Evolutionary conservation across 2,888 invertebrate genomes (phyloP).

Genomic region (Stratiomys singularior): DNA sequence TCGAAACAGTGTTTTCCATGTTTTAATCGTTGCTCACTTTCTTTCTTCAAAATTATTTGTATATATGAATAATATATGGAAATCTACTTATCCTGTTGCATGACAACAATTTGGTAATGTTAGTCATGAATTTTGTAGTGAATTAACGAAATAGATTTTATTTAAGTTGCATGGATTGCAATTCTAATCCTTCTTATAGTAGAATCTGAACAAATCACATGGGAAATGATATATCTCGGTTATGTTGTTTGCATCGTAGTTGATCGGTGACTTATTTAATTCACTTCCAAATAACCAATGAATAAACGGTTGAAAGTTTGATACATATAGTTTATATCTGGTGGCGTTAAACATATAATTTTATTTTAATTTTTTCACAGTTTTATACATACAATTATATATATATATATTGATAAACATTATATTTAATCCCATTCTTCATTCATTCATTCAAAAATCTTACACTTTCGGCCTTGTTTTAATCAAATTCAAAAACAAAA

Average conservation of each 20-base stretch:
- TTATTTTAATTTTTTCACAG: conserved; percentile 34
- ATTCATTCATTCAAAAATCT: conserved; percentile 21
- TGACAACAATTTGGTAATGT: not conserved
- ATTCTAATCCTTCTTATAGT: conserved; percentile 11
- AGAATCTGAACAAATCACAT: not conserved
- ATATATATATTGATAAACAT: not conserved
- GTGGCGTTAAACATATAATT: conserved; percentile 46
- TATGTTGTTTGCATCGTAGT: not conserved
- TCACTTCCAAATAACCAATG: not conserved
- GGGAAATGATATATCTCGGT: not conserved
- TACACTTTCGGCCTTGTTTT: conserved; percentile 27
- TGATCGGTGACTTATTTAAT: not conserved
- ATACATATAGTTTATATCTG: conserved; percentile 9
- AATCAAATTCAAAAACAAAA: not conserved
- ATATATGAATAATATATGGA: not conserved
- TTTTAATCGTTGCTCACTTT: too few species aligned
- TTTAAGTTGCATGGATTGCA: not conserved
- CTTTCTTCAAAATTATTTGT: not conserved
- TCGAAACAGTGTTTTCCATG: too few species aligned
- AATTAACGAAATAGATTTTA: not conserved
- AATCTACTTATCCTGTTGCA: not conserved
- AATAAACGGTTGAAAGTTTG: conserved; percentile 4
- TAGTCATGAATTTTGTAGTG: not conserved
- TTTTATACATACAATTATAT: not conserved
- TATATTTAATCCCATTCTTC: conserved; percentile 9